Evolutionary conservation across 1,140 invertebrate genomes (phyloP).

Genomic region (Streblospio benedicti): DNA sequence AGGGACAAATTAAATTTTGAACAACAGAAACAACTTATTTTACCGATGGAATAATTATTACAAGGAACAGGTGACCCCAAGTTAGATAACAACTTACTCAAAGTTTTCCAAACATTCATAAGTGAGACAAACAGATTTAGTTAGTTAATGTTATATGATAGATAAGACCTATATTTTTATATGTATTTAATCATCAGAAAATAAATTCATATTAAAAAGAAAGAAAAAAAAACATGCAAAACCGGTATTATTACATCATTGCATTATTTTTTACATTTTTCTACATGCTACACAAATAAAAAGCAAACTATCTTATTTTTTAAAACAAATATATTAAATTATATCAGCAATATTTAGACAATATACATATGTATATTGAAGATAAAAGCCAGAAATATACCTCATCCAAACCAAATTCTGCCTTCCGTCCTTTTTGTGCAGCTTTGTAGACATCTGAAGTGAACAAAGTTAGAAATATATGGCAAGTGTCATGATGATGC

Average conservation of each 20-base stretch:
- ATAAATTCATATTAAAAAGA: background rate
- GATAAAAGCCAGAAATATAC: background rate
- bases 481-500: background rate
- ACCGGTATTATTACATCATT: background rate
- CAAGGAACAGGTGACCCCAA: background rate
- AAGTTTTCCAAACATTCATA: background rate
- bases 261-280: background rate
- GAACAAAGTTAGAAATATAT: background rate
- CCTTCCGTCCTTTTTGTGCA: background rate
- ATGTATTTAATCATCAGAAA: no score
- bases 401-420: constrained; percentile 1
- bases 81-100: background rate
- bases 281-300: background rate
- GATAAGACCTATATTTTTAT: no score
- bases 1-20: background rate
- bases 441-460: background rate
- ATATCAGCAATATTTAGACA: background rate
- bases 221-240: background rate
- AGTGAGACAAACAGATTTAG: background rate
- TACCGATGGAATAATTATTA: background rate
- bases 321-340: background rate
- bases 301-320: background rate
- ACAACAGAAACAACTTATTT: background rate
- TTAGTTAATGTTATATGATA: background rate
- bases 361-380: background rate